A percentile compares a stretch with the other conserved stretches of the same genome.
phyloP scores from a whole-genome alignment of 2,888 invertebrate species.

The Sipha maydis region DNA sequence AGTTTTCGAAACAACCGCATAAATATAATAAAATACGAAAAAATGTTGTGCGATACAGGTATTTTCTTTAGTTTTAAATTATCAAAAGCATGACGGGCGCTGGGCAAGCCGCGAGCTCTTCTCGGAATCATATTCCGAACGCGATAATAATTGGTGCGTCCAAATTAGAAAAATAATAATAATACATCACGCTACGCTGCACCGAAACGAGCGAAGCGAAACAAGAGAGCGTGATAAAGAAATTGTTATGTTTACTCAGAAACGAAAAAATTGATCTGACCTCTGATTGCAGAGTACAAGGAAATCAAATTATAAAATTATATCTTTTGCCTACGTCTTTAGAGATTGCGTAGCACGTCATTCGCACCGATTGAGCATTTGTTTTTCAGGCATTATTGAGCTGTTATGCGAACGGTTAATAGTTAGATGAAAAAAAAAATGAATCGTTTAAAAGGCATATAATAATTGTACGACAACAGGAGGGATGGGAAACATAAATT shows the following conservation, averaged over 20 bases:
- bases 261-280: background rate
- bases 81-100: background rate
- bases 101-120: background rate
- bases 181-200: background rate
- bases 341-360: background rate
- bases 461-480: too few relatives aligned
- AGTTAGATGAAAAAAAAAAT: too few relatives aligned
- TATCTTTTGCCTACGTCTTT: background rate
- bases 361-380: background rate
- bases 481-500: too few relatives aligned
- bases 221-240: background rate
- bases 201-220: background rate
- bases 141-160: background rate
- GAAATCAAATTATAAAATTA: background rate
- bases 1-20: too few relatives aligned
- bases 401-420: too few relatives aligned
- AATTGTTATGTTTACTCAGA: background rate
- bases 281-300: background rate
- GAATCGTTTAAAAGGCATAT: too few relatives aligned
- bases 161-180: background rate
- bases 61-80: background rate
- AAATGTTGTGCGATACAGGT: too few relatives aligned
- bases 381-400: too few relatives aligned
- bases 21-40: too few relatives aligned
- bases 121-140: background rate